These are phyloP conservation scores for Brachionus plicatilis DNA, from an alignment of 1,140 invertebrate species.

Conservation along the genomic window DNA sequence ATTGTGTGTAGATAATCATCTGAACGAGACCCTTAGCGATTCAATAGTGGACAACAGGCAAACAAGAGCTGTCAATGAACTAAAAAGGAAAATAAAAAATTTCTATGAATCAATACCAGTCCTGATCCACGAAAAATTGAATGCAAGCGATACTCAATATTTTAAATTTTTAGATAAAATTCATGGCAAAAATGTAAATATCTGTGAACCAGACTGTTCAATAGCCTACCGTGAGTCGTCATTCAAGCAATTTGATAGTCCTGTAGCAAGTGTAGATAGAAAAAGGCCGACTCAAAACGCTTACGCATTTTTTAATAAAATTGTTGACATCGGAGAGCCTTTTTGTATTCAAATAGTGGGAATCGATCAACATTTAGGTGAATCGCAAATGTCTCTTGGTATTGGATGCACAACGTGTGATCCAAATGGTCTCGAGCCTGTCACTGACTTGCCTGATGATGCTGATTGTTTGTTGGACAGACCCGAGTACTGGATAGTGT, in stretches of 20 bases:
- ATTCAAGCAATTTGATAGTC: background rate
- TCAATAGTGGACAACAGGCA: background rate
- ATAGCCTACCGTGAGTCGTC: slow-evolving; percentile 28
- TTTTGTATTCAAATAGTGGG: slow-evolving; percentile 38
- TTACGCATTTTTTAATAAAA: slow-evolving; percentile 32
- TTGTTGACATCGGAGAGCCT: background rate
- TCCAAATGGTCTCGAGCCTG: slow-evolving; percentile 65
- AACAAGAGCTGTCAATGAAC: background rate
- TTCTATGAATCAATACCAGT: slow-evolving; percentile 37
- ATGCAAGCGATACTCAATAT: background rate
- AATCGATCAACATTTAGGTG: slow-evolving; percentile 14
- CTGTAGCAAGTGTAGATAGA: background rate
- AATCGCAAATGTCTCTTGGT: background rate
- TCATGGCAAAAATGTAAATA: slow-evolving; percentile 33
- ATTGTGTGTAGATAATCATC: slow-evolving; percentile 37
- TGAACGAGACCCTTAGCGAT: background rate
- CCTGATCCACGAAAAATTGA: slow-evolving; percentile 16
- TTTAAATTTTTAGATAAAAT: slow-evolving; percentile 10
- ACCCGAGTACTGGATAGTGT: slow-evolving; percentile 94
- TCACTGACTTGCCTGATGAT: slow-evolving; percentile 79
- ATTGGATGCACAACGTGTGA: slow-evolving; percentile 72
- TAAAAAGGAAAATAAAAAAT: background rate
- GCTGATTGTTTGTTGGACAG: slow-evolving; percentile 82
- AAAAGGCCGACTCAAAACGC: slow-evolving; percentile 20
- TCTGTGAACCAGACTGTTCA: background rate